Percentiles rank a stretch among this genome's conserved stretches.
These are phyloP conservation scores for Trachelipus rathkii DNA, from an alignment of 1,140 invertebrate species.

Conservation along the genomic window DNA sequence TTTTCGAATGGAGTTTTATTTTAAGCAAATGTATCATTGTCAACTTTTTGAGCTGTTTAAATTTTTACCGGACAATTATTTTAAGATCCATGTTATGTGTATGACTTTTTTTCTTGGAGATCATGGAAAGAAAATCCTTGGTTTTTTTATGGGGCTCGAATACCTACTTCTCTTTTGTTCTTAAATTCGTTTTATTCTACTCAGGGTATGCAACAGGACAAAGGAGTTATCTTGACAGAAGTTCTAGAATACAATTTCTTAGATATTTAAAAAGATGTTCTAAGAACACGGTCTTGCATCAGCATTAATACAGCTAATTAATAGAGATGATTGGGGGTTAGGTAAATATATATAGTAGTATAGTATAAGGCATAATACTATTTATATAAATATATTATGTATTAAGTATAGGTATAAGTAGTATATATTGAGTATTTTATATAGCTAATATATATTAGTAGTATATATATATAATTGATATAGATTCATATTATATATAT, in stretches of 20 bases:
- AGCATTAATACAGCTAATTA: background rate
- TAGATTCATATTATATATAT: no score
- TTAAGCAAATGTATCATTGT: background rate
- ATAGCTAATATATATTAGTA: no score
- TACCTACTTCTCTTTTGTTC: background rate
- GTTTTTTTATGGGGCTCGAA: background rate
- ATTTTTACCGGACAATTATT: background rate
- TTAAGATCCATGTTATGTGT: background rate
- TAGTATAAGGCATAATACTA: no score
- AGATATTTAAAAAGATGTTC: background rate
- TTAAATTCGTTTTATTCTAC: background rate
- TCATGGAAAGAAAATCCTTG: no score
- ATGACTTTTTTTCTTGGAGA: background rate
- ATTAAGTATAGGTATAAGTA: no score
- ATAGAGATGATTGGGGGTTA: background rate
- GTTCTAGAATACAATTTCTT: slow-evolving; percentile 32
- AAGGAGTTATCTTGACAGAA: slow-evolving; percentile 54
- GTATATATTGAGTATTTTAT: no score
- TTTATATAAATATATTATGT: no score
- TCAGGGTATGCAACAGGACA: slow-evolving; percentile 52
- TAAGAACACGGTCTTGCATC: background rate
- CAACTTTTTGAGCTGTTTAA: background rate
- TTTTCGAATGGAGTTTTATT: background rate
- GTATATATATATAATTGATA: no score
- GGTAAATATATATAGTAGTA: background rate